Percentiles rank a stretch among this genome's conserved stretches.
These are phyloP conservation scores for Micrasema longulum DNA, from an alignment of 1,140 invertebrate genomes.

Conservation along the genomic window DNA sequence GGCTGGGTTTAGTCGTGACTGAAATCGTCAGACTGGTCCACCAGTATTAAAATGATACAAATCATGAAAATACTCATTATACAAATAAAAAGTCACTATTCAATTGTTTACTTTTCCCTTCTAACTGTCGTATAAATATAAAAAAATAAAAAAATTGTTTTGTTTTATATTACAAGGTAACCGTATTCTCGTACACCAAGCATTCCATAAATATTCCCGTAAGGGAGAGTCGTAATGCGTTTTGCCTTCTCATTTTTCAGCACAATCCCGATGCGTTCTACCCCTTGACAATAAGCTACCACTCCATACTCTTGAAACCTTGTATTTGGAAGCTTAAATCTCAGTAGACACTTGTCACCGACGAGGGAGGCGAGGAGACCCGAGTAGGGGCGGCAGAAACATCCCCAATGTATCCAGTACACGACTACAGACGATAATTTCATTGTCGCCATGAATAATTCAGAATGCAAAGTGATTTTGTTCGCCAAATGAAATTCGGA, in stretches of 20 bases:
- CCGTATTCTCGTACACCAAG: constrained; percentile 5
- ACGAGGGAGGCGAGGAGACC: not conserved
- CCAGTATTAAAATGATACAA: too few species aligned
- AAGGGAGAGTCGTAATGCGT: constrained; percentile 23
- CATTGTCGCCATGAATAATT: constrained; percentile 55
- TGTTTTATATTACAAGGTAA: not conserved
- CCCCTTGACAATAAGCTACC: constrained; percentile 37
- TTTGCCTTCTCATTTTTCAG: constrained; percentile 29
- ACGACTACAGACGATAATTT: constrained; percentile 50
- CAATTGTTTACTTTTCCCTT: too few species aligned
- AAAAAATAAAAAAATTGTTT: too few species aligned
- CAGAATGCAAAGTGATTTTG: constrained; percentile 40
- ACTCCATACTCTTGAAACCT: constrained; percentile 38
- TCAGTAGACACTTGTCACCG: constrained; percentile 40
- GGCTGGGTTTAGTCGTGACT: too few species aligned
- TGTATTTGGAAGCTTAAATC: constrained; percentile 43
- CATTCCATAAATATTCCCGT: constrained; percentile 27
- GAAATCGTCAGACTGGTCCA: too few species aligned
- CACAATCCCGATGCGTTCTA: constrained; percentile 26
- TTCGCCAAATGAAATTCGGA: constrained; percentile 27
- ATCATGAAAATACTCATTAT: too few species aligned
- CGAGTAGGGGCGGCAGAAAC: constrained; percentile 9
- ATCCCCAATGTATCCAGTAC: constrained; percentile 40
- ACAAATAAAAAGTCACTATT: too few species aligned
- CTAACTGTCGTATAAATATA: too few species aligned